Evolutionary conservation across 2,113 vertebrate genomes (phyloP), one percentile per base, ranked within the genome.

Genomic region (Ploceus nigricollis): DNA sequence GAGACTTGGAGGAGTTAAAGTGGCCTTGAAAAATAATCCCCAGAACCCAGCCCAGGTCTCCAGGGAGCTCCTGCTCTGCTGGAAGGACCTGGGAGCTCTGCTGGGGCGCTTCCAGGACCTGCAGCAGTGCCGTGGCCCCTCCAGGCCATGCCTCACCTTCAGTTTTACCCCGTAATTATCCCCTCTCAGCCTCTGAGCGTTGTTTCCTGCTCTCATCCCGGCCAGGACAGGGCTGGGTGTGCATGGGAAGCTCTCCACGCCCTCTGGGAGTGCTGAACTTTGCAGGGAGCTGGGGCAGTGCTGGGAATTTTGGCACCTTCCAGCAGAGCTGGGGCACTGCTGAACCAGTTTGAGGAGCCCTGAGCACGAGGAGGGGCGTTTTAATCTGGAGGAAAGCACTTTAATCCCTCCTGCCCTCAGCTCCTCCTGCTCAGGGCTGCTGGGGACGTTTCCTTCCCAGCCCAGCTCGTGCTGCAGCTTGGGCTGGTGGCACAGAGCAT

Each of bases 181-280:
- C 93, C 60, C 84, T 61, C 82, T 88, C 87, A 87, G 85, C 82
- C 95, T 42, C 80, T 47, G 58, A 33, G 89, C 82, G 16, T 90
- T 82, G 25, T 91, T 94, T 97, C 91, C 94, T 82, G 71, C 31
- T 91, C 78, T 65, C 80, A 56, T 60, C 88, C 53, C 58, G 94
- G 83, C 28, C 44, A 95, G 95, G 80, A 33, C 73, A 90, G 45
- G 8, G 12, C 78, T 90, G 97, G 94, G 72, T 86, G 96, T 97
- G 91, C 86, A 44, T 79, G 95, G 94, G 94, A 91, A 96, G 96
- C 71, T 80, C 82, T 65, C 94, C 95, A 82, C 54, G 17, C 93
- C 92, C 87, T 92, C 70, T 63, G 28, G 28, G 73, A 95, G 53
- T 4, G 71, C 69, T 91, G 89, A 97, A 92, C 94, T 94, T 11